Evolutionary conservation across 2,797 vertebrate genomes (phyloP).

Genomic region (Anguilla anguilla): DNA sequence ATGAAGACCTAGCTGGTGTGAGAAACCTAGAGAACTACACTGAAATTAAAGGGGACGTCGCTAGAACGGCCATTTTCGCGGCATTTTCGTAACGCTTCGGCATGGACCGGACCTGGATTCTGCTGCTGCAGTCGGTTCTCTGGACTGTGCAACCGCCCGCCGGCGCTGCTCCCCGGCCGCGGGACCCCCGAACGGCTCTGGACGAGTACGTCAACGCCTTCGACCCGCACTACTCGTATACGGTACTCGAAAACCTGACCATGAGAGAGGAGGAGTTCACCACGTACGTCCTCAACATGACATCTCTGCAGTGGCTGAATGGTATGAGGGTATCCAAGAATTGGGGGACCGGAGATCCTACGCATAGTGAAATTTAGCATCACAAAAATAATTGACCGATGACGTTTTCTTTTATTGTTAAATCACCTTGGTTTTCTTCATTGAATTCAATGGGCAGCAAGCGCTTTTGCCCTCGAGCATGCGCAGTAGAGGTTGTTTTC

Average conservation of each 20-base stretch:
- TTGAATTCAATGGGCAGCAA: too few species aligned
- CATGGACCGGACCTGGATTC: background rate
- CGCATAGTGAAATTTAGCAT: too few species aligned
- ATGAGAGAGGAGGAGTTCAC: background rate
- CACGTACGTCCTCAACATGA: background rate
- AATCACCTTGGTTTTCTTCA: too few species aligned
- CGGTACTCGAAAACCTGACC: background rate
- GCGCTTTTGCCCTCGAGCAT: too few species aligned
- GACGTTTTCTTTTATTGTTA: too few species aligned
- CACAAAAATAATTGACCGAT: too few species aligned
- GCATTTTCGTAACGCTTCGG: background rate
- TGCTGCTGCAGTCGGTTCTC: background rate
- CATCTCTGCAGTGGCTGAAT: slow-evolving; percentile 10
- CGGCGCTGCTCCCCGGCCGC: background rate
- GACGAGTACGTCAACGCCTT: background rate
- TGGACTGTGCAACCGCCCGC: background rate
- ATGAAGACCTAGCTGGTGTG: background rate
- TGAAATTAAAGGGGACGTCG: background rate
- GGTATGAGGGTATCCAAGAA: background rate
- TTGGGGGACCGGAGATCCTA: too few species aligned
- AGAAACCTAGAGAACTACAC: background rate
- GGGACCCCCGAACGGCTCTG: background rate
- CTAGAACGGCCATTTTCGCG: background rate
- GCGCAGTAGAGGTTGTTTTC: too few species aligned
- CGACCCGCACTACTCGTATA: slow-evolving; percentile 6